Conservation (phyloP, 2,113 vertebrate genomes). For the Mirounga angustirostris region DNA sequence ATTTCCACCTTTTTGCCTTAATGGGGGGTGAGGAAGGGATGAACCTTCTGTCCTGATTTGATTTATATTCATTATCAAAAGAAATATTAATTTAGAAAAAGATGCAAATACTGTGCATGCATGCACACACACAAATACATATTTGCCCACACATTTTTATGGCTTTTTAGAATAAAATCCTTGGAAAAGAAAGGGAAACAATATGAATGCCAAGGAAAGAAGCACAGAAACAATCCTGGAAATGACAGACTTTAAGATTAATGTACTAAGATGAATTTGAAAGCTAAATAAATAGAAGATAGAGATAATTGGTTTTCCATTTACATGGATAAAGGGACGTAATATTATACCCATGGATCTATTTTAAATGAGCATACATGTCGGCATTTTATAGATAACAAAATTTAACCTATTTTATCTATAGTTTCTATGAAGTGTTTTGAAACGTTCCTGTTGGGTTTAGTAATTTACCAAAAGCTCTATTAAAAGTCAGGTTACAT, state of each 20-base stretch:
- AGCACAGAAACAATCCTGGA: not conserved
- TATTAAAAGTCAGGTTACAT: conserved; percentile 22
- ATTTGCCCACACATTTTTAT: not conserved
- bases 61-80: conserved; percentile 57
- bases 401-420: conserved; percentile 52
- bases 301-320: conserved; percentile 16
- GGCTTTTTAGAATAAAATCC: conserved; percentile 45
- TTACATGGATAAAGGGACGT: not conserved
- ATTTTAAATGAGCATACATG: conserved; percentile 29
- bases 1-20: conserved; percentile 37
- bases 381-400: not conserved
- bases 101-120: not conserved
- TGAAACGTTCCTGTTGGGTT: conserved; percentile 6
- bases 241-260: conserved; percentile 46
- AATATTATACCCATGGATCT: not conserved
- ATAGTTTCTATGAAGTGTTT: conserved; percentile 33
- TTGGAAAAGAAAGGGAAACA: conserved; percentile 41
- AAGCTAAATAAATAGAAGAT: not conserved
- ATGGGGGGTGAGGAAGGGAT: not conserved
- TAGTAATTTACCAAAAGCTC: conserved; percentile 26
- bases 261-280: conserved; percentile 41
- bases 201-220: conserved; percentile 21
- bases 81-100: conserved; percentile 49
- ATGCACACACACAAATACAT: not conserved
- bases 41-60: conserved; percentile 3